phyloP scores from a whole-genome alignment of 2,888 invertebrate genomes.

The Drosophila melanosoma region DNA sequence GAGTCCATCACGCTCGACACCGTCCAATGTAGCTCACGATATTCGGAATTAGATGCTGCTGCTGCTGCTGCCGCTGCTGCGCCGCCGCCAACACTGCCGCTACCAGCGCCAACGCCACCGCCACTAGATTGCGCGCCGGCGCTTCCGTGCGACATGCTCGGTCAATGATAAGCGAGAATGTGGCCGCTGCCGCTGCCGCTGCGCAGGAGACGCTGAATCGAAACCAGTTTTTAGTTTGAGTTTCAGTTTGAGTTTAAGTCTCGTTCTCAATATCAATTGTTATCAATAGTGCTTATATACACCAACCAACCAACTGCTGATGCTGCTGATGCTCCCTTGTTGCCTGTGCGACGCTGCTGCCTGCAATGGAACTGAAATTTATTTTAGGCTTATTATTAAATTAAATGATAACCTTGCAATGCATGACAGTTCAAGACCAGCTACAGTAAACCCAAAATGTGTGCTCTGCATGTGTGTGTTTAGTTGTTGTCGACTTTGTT shows the following conservation, averaged over 20 bases:
- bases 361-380: constrained; percentile 68
- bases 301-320: constrained; percentile 10
- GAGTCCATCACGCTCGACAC: constrained; percentile 97
- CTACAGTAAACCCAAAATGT: constrained; percentile 23
- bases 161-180: constrained; percentile 49
- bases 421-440: constrained; percentile 3
- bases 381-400: constrained; percentile 56
- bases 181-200: constrained; percentile 31
- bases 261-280: constrained; percentile 9
- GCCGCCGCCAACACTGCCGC: constrained; percentile 76
- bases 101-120: constrained; percentile 76
- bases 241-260: not conserved
- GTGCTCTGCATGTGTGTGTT: constrained; percentile 8
- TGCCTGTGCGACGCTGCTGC: constrained; percentile 47
- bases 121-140: constrained; percentile 79
- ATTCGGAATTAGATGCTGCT: constrained; percentile 79
- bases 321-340: constrained; percentile 30
- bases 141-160: constrained; percentile 83
- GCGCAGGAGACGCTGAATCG: constrained; percentile 23
- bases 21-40: constrained; percentile 91
- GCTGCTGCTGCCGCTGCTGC: constrained; percentile 69
- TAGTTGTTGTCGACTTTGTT: constrained; percentile 27
- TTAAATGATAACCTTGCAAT: constrained; percentile 46
- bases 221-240: constrained; percentile 1
- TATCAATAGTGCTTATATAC: constrained; percentile 44